Conservation (phyloP, 2,888 invertebrate genomes). For the Taenaris catops region DNA sequence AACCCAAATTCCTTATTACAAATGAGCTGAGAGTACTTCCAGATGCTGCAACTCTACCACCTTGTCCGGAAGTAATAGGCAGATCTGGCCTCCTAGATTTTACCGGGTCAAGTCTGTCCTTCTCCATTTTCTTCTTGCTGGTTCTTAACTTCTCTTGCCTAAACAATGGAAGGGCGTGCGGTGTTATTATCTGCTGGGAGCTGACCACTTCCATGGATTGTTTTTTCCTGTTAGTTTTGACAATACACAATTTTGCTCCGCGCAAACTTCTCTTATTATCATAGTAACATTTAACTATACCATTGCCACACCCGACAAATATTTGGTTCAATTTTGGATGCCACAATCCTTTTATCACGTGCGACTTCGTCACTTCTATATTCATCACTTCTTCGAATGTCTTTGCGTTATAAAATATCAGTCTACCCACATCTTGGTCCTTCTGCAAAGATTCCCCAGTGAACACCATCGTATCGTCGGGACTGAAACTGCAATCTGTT, state of each 20-base stretch:
- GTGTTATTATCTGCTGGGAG: conserved; percentile 96
- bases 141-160: conserved; percentile 94
- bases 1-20: conserved; percentile 96
- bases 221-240: conserved; percentile 88
- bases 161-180: conserved; percentile 97
- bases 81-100: conserved; percentile 91
- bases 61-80: conserved; percentile 93
- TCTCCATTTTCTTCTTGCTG: conserved; percentile 94
- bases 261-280: conserved; percentile 92
- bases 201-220: conserved; percentile 93
- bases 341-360: conserved; percentile 95
- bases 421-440: conserved; percentile 81
- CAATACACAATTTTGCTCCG: conserved; percentile 94
- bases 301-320: conserved; percentile 95
- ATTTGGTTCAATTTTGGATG: conserved; percentile 99
- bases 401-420: conserved; percentile 89
- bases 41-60: conserved; percentile 96
- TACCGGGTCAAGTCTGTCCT: conserved; percentile 92
- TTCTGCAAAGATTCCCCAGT: conserved; percentile 92
- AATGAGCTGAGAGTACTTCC: conserved; percentile 98
- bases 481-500: conserved; percentile 92
- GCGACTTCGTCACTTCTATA: conserved; percentile 88
- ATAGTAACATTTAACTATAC: conserved; percentile 93
- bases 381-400: conserved; percentile 87
- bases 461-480: conserved; percentile 92